phyloP scores from a whole-genome alignment of 2,888 invertebrate genomes.

The Aphidoletes aphidimyza region DNA sequence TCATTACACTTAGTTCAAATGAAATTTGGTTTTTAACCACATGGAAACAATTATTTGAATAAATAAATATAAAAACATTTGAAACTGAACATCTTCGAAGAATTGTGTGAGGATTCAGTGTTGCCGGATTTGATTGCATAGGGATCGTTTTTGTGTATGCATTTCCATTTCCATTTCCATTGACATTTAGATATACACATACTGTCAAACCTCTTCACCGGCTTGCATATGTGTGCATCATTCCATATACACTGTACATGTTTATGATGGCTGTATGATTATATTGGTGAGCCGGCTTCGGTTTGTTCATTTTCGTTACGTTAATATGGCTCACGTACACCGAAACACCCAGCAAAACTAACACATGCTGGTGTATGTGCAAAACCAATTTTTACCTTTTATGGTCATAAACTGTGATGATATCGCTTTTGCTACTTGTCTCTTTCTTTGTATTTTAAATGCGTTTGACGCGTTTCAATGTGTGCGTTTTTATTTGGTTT shows the following conservation, averaged over 20 bases:
- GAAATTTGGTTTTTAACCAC: no score
- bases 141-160: neutral
- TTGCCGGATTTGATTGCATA: neutral
- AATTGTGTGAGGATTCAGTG: neutral
- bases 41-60: no score
- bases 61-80: no score
- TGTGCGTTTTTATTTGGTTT: no score
- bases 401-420: constrained; percentile 49
- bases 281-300: constrained; percentile 19
- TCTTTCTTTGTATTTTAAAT: neutral
- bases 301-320: neutral
- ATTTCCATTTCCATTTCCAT: neutral
- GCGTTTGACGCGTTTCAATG: neutral
- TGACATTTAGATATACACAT: neutral
- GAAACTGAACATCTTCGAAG: neutral
- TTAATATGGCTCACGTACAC: neutral
- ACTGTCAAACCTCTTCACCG: neutral
- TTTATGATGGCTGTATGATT: neutral
- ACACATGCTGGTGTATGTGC: neutral
- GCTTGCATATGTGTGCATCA: no score
- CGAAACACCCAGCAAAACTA: neutral
- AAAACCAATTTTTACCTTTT: constrained; percentile 37
- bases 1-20: no score
- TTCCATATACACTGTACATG: no score
- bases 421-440: neutral